Evolutionary conservation across 2,888 invertebrate species (phyloP).

Genomic region (Scaptomyza flava): DNA sequence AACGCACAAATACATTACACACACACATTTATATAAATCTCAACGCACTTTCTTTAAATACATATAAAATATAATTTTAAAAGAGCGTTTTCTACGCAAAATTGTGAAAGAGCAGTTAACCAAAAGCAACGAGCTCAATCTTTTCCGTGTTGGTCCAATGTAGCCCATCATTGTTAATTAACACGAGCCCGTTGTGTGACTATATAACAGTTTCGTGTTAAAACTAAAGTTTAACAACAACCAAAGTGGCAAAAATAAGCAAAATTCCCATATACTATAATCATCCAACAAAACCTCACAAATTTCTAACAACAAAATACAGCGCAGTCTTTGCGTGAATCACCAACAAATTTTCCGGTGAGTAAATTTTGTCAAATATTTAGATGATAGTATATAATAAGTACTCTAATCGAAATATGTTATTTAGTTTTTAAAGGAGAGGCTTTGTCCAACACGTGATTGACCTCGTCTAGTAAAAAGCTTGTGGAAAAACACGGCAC

Average conservation of each 20-base stretch:
- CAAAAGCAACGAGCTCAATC: slow-evolving; percentile 28
- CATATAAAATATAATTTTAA: not conserved
- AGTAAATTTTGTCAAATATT: slow-evolving; percentile 48
- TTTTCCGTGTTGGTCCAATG: slow-evolving; percentile 75
- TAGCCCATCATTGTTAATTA: slow-evolving; percentile 80
- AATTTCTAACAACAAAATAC: slow-evolving; percentile 28
- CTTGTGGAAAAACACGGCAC: not conserved
- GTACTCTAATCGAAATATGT: not conserved
- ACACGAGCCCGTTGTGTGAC: slow-evolving; percentile 80
- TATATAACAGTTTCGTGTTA: slow-evolving; percentile 81
- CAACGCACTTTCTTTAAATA: slow-evolving; percentile 27
- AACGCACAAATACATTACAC: slow-evolving; percentile 2
- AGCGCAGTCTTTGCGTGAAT: slow-evolving; percentile 52
- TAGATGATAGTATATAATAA: not conserved
- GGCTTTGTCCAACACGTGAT: slow-evolving; percentile 23
- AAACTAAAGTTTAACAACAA: slow-evolving; percentile 29
- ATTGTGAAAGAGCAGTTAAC: slow-evolving; percentile 25
- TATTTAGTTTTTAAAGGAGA: slow-evolving; percentile 2
- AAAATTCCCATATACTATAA: slow-evolving; percentile 38
- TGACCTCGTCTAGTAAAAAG: slow-evolving; percentile 21
- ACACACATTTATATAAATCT: slow-evolving; percentile 8
- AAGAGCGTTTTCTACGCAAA: not conserved
- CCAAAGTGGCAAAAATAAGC: slow-evolving; percentile 41
- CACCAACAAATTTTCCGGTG: slow-evolving; percentile 75
- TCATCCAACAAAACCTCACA: slow-evolving; percentile 12